Conservation (phyloP, 2,797 vertebrate genomes). For the Malurus splendens region DNA sequence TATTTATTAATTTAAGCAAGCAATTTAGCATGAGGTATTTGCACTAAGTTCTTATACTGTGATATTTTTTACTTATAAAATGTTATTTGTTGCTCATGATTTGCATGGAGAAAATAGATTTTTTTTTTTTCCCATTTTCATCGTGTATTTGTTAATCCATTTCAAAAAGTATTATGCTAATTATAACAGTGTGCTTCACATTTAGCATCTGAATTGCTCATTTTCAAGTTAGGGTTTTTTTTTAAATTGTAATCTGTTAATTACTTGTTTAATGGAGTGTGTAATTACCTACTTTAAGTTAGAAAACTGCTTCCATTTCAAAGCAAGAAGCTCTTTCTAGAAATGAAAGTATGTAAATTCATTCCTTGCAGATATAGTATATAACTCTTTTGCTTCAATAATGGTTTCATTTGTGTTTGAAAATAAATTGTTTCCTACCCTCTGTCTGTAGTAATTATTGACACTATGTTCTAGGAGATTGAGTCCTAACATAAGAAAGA, state of each 20-base stretch:
- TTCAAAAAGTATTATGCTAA: conserved; percentile 76
- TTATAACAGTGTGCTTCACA: conserved; percentile 67
- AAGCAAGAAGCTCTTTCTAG: conserved; percentile 68
- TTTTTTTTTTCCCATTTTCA: conserved; percentile 52
- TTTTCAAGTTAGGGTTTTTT: conserved; percentile 64
- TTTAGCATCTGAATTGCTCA: conserved; percentile 74
- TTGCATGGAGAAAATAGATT: conserved; percentile 34
- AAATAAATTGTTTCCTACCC: conserved; percentile 36
- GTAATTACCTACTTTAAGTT: conserved; percentile 82
- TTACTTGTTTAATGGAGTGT: conserved; percentile 84
- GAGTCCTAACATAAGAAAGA: not conserved
- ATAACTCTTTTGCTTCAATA: conserved; percentile 58
- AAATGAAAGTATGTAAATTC: conserved; percentile 73
- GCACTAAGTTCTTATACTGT: not conserved
- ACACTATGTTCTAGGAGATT: not conserved
- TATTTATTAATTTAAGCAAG: not conserved
- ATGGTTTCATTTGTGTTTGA: conserved; percentile 52
- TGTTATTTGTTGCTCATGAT: conserved; percentile 14
- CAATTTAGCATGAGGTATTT: not conserved
- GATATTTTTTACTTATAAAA: not conserved
- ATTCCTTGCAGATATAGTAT: conserved; percentile 64
- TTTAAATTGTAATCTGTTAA: conserved; percentile 78
- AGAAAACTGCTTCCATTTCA: conserved; percentile 77
- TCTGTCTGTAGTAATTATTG: not conserved
- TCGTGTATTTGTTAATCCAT: conserved; percentile 69